Evolutionary conservation across 2,113 vertebrate species (phyloP).

Genomic region (Andinoacara biseriatus): DNA sequence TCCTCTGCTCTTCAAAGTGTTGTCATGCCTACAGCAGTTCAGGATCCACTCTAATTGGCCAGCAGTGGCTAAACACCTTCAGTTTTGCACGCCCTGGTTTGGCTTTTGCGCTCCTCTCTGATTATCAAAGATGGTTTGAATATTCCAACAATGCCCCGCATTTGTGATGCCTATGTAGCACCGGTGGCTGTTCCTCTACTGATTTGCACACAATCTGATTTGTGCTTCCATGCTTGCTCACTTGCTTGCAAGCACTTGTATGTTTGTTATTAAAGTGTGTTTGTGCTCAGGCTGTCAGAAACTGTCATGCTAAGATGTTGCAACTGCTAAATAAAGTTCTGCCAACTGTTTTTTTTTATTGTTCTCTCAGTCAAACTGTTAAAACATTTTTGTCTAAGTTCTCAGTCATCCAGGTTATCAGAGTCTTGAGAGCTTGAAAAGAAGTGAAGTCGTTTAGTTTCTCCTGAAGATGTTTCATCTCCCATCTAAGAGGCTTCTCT

Average conservation of each 20-base stretch:
- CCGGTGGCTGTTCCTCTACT: slow-evolving; percentile 35
- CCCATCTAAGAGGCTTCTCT: too few relatives aligned
- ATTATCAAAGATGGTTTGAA: slow-evolving; percentile 50
- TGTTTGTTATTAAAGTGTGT: neutral
- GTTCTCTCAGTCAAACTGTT: too few relatives aligned
- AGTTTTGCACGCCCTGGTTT: slow-evolving; percentile 39
- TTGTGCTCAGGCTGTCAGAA: neutral
- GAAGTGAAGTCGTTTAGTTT: neutral
- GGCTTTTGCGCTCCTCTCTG: slow-evolving; percentile 9
- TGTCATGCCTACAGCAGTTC: slow-evolving; percentile 50
- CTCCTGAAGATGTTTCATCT: neutral
- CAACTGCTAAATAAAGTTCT: neutral
- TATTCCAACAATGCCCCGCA: slow-evolving; percentile 52
- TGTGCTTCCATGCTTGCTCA: too few relatives aligned
- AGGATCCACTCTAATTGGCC: slow-evolving; percentile 51
- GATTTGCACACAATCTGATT: slow-evolving; percentile 60
- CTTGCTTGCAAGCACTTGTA: neutral
- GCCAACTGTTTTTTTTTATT: too few relatives aligned
- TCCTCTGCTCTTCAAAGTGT: slow-evolving; percentile 62
- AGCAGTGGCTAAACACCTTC: slow-evolving; percentile 47
- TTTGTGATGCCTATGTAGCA: slow-evolving; percentile 27
- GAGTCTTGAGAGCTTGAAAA: neutral
- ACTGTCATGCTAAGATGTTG: neutral
- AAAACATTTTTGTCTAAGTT: too few relatives aligned
- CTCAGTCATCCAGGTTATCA: too few relatives aligned